phyloP scores from a whole-genome alignment of 2,888 invertebrate genomes.

The Cataglyphis albicans region DNA sequence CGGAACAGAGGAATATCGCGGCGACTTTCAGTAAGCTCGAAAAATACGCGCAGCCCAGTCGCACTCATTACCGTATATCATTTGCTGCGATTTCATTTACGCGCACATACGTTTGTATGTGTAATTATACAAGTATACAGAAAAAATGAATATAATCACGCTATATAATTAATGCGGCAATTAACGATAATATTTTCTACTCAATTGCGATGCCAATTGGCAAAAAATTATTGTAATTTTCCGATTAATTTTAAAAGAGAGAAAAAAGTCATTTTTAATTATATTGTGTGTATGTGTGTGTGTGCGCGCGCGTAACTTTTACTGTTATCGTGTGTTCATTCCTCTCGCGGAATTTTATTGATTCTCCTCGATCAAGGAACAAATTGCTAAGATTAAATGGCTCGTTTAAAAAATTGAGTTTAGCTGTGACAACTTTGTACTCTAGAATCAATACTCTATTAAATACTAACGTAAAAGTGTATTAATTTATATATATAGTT shows the following conservation, averaged over 20 bases:
- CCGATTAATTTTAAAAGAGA: not conserved
- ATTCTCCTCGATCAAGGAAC: not conserved
- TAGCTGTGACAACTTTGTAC: not conserved
- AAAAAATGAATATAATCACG: conserved; percentile 27
- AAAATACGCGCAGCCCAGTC: conserved; percentile 29
- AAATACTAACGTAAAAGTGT: not conserved
- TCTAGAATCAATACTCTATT: not conserved
- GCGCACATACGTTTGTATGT: not conserved
- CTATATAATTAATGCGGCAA: conserved; percentile 46
- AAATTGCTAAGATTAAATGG: not conserved
- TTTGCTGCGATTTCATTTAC: conserved; percentile 42
- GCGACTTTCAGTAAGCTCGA: conserved; percentile 39
- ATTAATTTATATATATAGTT: not conserved
- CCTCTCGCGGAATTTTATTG: not conserved
- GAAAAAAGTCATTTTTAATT: not conserved
- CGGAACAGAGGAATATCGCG: conserved; percentile 33
- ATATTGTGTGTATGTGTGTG: not conserved
- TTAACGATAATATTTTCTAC: conserved; percentile 36
- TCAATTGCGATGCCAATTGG: conserved; percentile 21
- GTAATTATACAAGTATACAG: not conserved
- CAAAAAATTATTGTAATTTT: conserved; percentile 10
- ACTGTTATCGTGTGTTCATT: not conserved
- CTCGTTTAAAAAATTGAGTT: conserved; percentile 29
- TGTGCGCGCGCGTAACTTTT: not conserved
- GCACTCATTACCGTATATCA: not conserved